phyloP scores from a whole-genome alignment of 2,113 vertebrate genomes.

The Tragulus kanchil region DNA sequence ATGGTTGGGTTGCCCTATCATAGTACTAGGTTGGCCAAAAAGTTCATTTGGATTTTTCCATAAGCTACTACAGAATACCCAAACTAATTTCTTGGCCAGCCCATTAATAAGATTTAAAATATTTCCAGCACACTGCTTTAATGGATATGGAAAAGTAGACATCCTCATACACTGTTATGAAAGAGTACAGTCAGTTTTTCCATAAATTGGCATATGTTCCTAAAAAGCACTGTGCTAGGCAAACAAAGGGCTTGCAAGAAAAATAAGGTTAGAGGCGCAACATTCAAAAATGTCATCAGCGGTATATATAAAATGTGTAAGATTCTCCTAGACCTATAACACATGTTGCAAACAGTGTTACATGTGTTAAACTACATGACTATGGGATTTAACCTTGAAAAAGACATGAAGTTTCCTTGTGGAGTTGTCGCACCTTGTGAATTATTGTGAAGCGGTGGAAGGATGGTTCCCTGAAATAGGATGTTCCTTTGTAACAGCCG shows the following conservation, averaged over 20 bases:
- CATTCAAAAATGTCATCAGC: background rate
- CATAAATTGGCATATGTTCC: background rate
- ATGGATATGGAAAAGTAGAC: background rate
- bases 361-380: background rate
- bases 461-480: background rate
- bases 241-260: background rate
- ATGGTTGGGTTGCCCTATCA: background rate
- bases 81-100: background rate
- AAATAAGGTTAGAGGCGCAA: background rate
- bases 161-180: background rate
- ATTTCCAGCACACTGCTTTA: conserved; percentile 1
- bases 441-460: background rate
- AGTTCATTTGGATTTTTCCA: background rate
- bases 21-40: background rate
- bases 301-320: background rate
- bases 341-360: background rate
- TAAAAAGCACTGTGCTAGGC: background rate
- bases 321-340: background rate
- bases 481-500: background rate
- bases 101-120: conserved; percentile 41
- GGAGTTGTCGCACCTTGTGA: background rate
- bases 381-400: background rate
- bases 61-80: background rate
- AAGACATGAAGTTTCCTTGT: background rate
- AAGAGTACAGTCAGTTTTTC: background rate